Evolutionary conservation across 2,888 invertebrate genomes (phyloP).

Genomic region (Cryptus armator): DNA sequence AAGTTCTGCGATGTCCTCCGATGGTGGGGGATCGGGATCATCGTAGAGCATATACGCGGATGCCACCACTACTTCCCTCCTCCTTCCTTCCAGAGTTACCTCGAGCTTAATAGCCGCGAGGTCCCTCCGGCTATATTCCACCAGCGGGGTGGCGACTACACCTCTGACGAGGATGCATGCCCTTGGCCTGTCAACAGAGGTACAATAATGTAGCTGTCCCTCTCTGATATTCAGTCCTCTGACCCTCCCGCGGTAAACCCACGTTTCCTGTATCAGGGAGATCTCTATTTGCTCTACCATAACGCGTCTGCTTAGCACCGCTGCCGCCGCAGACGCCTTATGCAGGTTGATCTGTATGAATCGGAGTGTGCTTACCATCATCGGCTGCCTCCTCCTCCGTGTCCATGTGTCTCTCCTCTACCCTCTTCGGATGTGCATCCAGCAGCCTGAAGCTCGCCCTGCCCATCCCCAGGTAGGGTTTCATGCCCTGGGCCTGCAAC

Average conservation of each 20-base stretch:
- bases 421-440: background rate
- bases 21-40: too few relatives aligned
- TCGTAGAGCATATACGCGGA: too few relatives aligned
- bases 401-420: background rate
- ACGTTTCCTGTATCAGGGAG: constrained; percentile 33
- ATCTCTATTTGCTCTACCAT: constrained; percentile 11
- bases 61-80: too few relatives aligned
- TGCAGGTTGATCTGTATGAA: constrained; percentile 34
- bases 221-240: constrained; percentile 13
- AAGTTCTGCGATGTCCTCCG: too few relatives aligned
- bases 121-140: too few relatives aligned
- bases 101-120: too few relatives aligned
- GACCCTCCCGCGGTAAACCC: constrained; percentile 16
- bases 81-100: too few relatives aligned
- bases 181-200: constrained; percentile 45
- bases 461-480: constrained; percentile 36
- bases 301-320: constrained; percentile 11
- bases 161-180: constrained; percentile 36
- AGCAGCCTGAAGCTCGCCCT: constrained; percentile 25
- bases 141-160: constrained; percentile 20
- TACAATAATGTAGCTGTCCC: constrained; percentile 7
- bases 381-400: background rate
- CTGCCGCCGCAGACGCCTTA: constrained; percentile 28
- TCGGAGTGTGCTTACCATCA: constrained; percentile 21
- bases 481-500: background rate